Conservation (phyloP, 2,113 vertebrate species). For the Peromyscus leucopus region DNA sequence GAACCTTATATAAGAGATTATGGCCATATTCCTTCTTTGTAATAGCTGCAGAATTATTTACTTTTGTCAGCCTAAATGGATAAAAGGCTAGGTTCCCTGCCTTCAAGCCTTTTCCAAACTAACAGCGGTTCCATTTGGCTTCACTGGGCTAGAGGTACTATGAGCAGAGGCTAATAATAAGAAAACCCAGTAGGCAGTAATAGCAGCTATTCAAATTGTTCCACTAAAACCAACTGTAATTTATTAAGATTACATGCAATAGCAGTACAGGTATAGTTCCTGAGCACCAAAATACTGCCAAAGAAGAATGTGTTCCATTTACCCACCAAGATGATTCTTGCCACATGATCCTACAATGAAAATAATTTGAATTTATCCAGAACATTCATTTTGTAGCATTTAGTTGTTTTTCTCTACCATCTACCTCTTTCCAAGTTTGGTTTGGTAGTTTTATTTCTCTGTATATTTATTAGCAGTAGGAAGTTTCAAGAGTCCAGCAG, state of each 20-base stretch:
- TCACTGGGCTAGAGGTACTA: background rate
- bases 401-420: background rate
- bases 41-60: constrained; percentile 37
- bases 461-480: background rate
- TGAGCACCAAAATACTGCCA: background rate
- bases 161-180: constrained; percentile 22
- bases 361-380: background rate
- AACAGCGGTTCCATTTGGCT: constrained; percentile 33
- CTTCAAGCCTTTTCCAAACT: background rate
- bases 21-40: constrained; percentile 21
- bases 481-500: background rate
- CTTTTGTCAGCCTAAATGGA: constrained; percentile 18
- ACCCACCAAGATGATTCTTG: background rate
- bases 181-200: constrained; percentile 43
- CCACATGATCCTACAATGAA: background rate
- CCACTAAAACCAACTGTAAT: constrained; percentile 34
- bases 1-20: constrained; percentile 43
- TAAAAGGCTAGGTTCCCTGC: constrained; percentile 9
- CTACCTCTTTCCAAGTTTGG: background rate
- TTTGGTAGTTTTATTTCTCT: background rate
- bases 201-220: constrained; percentile 37
- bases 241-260: constrained; percentile 50
- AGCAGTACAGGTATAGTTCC: constrained; percentile 25
- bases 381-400: background rate
- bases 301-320: constrained; percentile 22